A percentile compares a stretch with the other conserved stretches of the same genome.
These are phyloP conservation scores for Baronia brevicornis DNA, from an alignment of 2,888 invertebrate species.

Conservation along the genomic window DNA sequence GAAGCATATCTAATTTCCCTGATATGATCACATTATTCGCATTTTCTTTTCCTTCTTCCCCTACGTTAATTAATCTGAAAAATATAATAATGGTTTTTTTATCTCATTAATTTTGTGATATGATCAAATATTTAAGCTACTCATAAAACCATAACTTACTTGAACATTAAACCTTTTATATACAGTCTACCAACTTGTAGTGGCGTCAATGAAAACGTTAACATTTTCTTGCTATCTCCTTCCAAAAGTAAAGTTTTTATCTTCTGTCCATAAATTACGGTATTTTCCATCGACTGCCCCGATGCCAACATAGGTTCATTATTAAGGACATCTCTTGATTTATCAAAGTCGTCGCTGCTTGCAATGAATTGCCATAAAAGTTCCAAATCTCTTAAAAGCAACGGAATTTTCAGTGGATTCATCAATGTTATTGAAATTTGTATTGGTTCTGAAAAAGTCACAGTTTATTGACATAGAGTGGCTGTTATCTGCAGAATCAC, in stretches of 20 bases:
- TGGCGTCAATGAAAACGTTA: constrained; percentile 84
- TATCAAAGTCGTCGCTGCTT: constrained; percentile 31
- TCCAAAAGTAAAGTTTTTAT: constrained; percentile 74
- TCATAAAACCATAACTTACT: constrained; percentile 48
- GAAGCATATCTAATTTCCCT: constrained; percentile 76
- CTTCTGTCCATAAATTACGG: constrained; percentile 73
- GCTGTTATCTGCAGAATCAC: not conserved
- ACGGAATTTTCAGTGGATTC: constrained; percentile 84
- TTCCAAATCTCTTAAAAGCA: constrained; percentile 81
- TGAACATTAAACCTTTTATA: constrained; percentile 84
- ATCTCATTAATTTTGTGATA: constrained; percentile 30
- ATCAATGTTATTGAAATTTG: constrained; percentile 84
- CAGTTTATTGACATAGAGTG: not conserved
- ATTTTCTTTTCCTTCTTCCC: constrained; percentile 46
- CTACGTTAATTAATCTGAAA: constrained; percentile 50
- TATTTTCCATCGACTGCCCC: constrained; percentile 41
- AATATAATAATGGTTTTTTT: not conserved
- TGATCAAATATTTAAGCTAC: not conserved
- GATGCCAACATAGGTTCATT: constrained; percentile 50
- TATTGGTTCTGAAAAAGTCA: constrained; percentile 80
- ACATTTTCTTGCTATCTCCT: constrained; percentile 75
- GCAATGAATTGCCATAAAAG: constrained; percentile 81
- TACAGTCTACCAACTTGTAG: constrained; percentile 82
- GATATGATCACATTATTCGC: constrained; percentile 62
- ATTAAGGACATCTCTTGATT: constrained; percentile 29